Percentiles rank a stretch among this genome's conserved stretches.
phyloP scores from a whole-genome alignment of 2,888 invertebrate genomes.

The Chrysodeixis includens region DNA sequence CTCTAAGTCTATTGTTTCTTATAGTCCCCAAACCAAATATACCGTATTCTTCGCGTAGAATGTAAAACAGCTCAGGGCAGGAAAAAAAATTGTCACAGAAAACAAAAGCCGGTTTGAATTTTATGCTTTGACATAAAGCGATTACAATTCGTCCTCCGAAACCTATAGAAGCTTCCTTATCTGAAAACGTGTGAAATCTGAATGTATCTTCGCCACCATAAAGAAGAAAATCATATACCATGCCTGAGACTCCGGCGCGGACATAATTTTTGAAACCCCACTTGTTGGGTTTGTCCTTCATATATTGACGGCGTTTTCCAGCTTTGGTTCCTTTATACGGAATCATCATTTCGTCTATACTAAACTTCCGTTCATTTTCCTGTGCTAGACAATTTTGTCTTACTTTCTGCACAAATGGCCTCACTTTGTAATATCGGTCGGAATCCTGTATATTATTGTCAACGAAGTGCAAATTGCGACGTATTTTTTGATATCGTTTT shows the following conservation, averaged over 20 bases:
- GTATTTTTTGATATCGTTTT: slow-evolving; percentile 57
- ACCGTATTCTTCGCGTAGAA: slow-evolving; percentile 25
- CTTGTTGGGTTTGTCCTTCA: slow-evolving; percentile 58
- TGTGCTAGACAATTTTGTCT: slow-evolving; percentile 50
- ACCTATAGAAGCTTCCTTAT: slow-evolving; percentile 14
- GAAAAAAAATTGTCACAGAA: slow-evolving; percentile 25
- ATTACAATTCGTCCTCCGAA: slow-evolving; percentile 60
- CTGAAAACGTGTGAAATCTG: slow-evolving; percentile 11
- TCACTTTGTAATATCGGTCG: slow-evolving; percentile 22
- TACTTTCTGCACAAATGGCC: slow-evolving; percentile 52
- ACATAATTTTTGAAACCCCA: slow-evolving; percentile 68
- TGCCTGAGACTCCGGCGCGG: slow-evolving; percentile 61
- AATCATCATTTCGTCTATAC: too few relatives aligned
- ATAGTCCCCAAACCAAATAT: slow-evolving; percentile 30
- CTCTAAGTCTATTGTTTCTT: slow-evolving; percentile 24
- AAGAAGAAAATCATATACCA: slow-evolving; percentile 65
- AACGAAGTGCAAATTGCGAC: slow-evolving; percentile 57
- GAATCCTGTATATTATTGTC: slow-evolving; percentile 51
- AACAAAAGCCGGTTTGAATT: slow-evolving; percentile 18
- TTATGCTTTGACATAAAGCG: slow-evolving; percentile 48
- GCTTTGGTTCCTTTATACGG: too few relatives aligned
- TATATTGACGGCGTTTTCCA: too few relatives aligned
- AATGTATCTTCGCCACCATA: slow-evolving; percentile 30
- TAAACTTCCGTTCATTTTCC: slow-evolving; percentile 53
- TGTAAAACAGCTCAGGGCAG: slow-evolving; percentile 26